Percentiles rank a stretch among this genome's conserved stretches.
Evolutionary conservation across 1,140 invertebrate species (phyloP).

Genomic region (Caenorhabditis latens): DNA sequence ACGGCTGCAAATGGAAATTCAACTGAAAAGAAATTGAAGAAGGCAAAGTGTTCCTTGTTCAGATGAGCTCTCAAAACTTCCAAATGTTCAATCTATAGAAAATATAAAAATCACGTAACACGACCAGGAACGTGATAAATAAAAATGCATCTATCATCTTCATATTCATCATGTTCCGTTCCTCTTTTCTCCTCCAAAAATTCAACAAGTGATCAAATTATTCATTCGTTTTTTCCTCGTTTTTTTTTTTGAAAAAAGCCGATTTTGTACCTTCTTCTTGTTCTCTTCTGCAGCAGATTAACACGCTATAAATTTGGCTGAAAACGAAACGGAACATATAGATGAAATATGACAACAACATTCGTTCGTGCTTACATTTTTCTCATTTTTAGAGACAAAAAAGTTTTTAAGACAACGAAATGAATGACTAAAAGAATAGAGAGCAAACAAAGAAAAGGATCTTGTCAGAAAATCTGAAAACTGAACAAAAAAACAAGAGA

Average conservation of each 20-base stretch:
- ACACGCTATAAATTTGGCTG: background rate
- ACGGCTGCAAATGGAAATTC: no score
- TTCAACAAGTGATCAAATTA: constrained; percentile 27
- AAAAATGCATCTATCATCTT: background rate
- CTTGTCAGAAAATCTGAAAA: background rate
- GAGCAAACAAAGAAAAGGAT: background rate
- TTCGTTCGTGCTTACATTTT: background rate
- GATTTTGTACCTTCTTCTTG: constrained; percentile 26
- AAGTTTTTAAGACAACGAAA: background rate
- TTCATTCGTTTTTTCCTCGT: constrained; percentile 16
- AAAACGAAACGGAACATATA: background rate
- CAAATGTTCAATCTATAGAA: background rate
- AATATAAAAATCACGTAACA: background rate
- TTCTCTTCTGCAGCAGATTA: background rate
- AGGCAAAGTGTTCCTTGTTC: no score
- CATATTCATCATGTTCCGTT: background rate
- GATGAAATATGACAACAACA: background rate
- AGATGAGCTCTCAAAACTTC: background rate
- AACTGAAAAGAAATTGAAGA: no score
- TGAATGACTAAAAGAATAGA: background rate
- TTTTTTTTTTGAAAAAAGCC: background rate
- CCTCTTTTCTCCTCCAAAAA: background rate
- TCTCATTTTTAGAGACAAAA: background rate
- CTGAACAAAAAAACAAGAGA: background rate
- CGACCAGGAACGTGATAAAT: background rate